phyloP scores from a whole-genome alignment of 2,888 invertebrate species.

The Hydropsyche betteni region DNA sequence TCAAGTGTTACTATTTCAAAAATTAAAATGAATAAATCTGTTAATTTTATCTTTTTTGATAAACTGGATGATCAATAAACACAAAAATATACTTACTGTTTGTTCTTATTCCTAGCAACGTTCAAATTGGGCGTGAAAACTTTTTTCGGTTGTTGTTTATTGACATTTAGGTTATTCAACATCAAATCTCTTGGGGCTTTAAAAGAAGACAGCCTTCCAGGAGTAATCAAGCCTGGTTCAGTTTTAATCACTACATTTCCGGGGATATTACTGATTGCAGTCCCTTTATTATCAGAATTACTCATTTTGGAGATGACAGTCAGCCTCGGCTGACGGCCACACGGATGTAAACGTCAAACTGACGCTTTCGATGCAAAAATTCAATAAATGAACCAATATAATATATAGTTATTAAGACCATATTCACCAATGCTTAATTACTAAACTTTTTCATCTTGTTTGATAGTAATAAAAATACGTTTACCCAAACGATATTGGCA shows the following conservation, averaged over 20 bases:
- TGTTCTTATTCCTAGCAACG: constrained; percentile 69
- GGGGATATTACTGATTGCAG: constrained; percentile 32
- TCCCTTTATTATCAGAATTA: constrained; percentile 39
- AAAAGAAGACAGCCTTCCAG: constrained; percentile 61
- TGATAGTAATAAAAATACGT: no score
- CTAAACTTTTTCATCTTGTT: no score
- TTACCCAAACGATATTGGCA: no score
- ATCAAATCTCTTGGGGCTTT: constrained; percentile 69
- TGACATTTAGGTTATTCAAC: constrained; percentile 59
- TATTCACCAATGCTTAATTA: no score
- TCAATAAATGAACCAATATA: no score
- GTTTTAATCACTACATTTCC: constrained; percentile 42
- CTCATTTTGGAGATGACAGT: constrained; percentile 34
- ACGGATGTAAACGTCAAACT: no score
- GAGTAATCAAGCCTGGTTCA: constrained; percentile 38
- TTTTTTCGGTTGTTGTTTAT: constrained; percentile 64
- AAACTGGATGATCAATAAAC: not conserved
- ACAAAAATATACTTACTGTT: constrained; percentile 56
- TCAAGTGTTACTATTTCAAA: no score
- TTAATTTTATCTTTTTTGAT: no score
- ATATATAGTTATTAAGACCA: no score
- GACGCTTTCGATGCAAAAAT: no score
- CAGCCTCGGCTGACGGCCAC: no score
- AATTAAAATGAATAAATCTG: no score
- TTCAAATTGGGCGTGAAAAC: constrained; percentile 70